Base-by-base conservation (phyloP, 2,113 vertebrate genomes). In the Cervus canadensis region DNA sequence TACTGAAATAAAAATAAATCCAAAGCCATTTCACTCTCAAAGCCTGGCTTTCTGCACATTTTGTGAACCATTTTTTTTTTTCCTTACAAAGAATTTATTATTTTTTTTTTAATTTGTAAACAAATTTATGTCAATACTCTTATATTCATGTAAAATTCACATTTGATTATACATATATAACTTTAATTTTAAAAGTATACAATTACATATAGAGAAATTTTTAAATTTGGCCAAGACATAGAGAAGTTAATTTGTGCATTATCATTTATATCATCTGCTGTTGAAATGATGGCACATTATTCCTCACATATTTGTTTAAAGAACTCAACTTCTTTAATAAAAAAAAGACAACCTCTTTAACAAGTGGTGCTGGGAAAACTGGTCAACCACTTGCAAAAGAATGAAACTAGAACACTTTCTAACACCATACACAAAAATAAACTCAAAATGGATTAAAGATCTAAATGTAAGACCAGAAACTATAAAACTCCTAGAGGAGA, bases 201-300 rank as follows among this genome's bases (percentile, higher is more conserved):
- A 84, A 94, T 95, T 92, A 81, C 7, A 67, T 45, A 21, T 87
- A 79, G 19, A 81, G 30, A 98, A 97, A 93, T 45, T 54, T 17
- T 76, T 96, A 78, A 89, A 83, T 83, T 67, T 30, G 95, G 10
- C 36, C 36, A 92, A 93, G 50, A 54, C 6, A 43, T 82, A 43
- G 25, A 85, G 87, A 82, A 64, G 30, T 87, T 96, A 86, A 81
- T 90, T 82, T 92, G 90, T 96, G 26, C 26, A 82, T 81, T 90
- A 45, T 88, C 64, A 94, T 90, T 96, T 96, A 96, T 23, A 78
- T 97, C 21, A 93, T 94, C 81, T 95, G 30, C 30, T 92, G 13
- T 89, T 96, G 45, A 96, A 96, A 76, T 95, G 54, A 91, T 91
- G 28, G 36, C 28, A 64, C 17, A 19, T 45, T 60, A 81, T 74